A percentile compares a stretch with the other conserved stretches of the same genome.
These are phyloP conservation scores for Meteorus cinctellus DNA, from an alignment of 2,888 invertebrate genomes.

Conservation along the genomic window DNA sequence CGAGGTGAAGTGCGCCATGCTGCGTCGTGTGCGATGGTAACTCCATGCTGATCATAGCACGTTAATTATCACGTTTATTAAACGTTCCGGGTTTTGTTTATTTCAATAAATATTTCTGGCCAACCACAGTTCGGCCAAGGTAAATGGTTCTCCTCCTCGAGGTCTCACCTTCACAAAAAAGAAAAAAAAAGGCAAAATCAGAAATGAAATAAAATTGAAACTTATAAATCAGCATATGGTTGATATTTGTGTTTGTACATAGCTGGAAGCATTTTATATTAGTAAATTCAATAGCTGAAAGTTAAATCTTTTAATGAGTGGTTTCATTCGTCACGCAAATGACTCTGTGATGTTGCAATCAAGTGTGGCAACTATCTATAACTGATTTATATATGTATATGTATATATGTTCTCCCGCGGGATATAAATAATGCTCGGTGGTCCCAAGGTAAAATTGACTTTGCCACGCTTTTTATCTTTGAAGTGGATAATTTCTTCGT, in stretches of 20 bases:
- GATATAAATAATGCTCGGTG: constrained; percentile 60
- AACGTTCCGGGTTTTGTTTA: constrained; percentile 5
- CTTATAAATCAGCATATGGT: not conserved
- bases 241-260: not conserved
- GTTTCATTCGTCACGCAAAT: constrained; percentile 24
- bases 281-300: not conserved
- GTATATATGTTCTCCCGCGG: constrained; percentile 5
- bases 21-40: constrained; percentile 69
- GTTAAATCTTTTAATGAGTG: constrained; percentile 19
- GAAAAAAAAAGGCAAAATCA: constrained; percentile 3
- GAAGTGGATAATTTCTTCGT: constrained; percentile 65
- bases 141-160: not conserved
- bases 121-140: constrained; percentile 4
- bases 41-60: constrained; percentile 73
- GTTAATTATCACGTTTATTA: constrained; percentile 46
- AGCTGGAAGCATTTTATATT: not conserved
- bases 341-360: not conserved
- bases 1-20: constrained; percentile 69
- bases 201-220: not conserved
- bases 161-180: not conserved
- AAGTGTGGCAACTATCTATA: constrained; percentile 19
- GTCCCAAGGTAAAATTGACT: constrained; percentile 62
- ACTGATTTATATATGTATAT: constrained; percentile 15
- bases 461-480: constrained; percentile 68
- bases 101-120: not conserved